phyloP scores from a whole-genome alignment of 2,113 vertebrate genomes.

The Anguilla rostrata region DNA sequence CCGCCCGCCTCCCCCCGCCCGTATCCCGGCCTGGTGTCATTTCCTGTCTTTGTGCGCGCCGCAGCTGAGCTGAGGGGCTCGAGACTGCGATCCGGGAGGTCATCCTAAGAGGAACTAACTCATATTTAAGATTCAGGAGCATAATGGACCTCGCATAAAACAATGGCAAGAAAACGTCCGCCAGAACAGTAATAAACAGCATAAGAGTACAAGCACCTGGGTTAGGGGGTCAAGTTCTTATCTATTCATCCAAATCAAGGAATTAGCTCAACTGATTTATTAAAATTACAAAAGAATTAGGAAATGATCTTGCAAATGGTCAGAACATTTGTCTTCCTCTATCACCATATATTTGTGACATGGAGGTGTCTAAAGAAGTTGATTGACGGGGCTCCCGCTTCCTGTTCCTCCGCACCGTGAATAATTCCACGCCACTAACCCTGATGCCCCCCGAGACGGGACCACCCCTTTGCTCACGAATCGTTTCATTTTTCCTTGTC shows the following conservation, averaged over 20 bases:
- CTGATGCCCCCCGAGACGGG: conserved; percentile 41
- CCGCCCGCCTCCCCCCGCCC: neutral
- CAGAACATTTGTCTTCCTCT: no score
- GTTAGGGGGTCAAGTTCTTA: no score
- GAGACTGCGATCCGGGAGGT: neutral
- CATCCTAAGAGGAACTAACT: neutral
- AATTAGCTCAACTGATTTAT: no score
- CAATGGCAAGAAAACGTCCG: neutral
- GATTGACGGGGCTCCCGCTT: neutral
- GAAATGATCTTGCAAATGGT: neutral
- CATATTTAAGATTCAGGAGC: neutral
- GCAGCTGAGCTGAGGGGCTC: neutral
- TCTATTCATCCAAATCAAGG: no score
- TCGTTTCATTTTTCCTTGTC: conserved; percentile 33
- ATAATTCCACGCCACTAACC: conserved; percentile 34
- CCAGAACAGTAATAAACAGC: neutral
- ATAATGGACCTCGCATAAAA: neutral
- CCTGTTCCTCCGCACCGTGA: conserved; percentile 33
- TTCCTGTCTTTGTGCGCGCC: conserved; percentile 2
- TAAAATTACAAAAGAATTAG: no score
- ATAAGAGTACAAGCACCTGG: no score
- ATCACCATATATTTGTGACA: neutral
- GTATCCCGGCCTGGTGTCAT: neutral
- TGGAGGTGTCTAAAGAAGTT: no score
- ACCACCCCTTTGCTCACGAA: conserved; percentile 30